These are phyloP conservation scores for Peromyscus californicus DNA, from an alignment of 2,113 vertebrate species.

Conservation along the genomic window DNA sequence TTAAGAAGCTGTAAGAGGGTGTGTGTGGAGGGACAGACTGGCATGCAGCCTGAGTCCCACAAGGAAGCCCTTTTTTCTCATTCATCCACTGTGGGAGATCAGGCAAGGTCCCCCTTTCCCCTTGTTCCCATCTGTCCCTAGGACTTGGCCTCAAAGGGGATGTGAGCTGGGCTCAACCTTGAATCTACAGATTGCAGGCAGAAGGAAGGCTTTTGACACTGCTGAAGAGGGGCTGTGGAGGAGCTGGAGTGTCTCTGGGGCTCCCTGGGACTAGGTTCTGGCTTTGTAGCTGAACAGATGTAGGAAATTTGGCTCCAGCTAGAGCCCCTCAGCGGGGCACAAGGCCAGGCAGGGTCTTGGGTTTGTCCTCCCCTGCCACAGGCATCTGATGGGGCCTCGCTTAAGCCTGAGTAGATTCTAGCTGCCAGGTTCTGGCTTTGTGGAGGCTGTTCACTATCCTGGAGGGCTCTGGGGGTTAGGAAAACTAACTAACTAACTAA, in stretches of 20 bases:
- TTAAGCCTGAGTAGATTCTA: not conserved
- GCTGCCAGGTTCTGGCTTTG: not conserved
- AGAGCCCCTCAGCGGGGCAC: not conserved
- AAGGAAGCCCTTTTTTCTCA: not conserved
- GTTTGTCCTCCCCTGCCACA: not conserved
- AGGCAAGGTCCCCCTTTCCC: not conserved
- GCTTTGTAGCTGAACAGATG: not conserved
- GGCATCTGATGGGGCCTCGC: not conserved
- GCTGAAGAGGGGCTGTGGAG: not conserved
- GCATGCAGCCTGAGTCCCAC: not conserved
- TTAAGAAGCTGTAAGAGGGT: not conserved
- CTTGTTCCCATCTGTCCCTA: not conserved
- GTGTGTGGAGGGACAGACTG: fast-evolving
- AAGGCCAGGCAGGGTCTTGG: not conserved
- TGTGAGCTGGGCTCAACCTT: not conserved
- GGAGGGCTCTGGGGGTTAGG: not conserved
- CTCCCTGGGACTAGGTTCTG: not conserved
- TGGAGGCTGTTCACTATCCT: not conserved
- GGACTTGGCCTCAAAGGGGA: not conserved
- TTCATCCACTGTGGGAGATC: not conserved
- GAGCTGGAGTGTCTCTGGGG: not conserved
- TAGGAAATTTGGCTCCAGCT: not conserved
- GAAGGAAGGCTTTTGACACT: not conserved
- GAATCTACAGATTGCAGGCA: not conserved
- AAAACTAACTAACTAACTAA: not conserved